These are phyloP conservation scores for Sipha flava DNA, from an alignment of 1,140 invertebrate genomes.

Conservation along the genomic window DNA sequence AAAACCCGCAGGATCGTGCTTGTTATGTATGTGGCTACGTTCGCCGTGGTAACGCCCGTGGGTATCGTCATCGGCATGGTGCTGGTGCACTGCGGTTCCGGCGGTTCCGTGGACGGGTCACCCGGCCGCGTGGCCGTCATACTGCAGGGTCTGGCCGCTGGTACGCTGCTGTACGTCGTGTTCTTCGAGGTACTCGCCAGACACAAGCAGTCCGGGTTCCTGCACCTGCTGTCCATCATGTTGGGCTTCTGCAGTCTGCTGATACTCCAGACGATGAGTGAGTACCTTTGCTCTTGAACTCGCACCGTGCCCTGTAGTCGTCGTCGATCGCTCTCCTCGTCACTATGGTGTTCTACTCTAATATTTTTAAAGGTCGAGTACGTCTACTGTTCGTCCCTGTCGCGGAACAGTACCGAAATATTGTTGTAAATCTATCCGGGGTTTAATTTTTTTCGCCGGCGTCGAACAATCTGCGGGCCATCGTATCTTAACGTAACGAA, in stretches of 20 bases:
- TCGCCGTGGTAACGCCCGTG: constrained; percentile 61
- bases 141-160: constrained; percentile 74
- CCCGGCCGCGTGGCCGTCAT: constrained; percentile 43
- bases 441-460: too few relatives aligned
- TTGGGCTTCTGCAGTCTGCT: constrained; percentile 70
- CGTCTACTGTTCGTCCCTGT: too few relatives aligned
- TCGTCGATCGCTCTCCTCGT: too few relatives aligned
- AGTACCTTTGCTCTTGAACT: constrained; percentile 46
- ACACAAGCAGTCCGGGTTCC: constrained; percentile 59
- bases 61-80: constrained; percentile 56
- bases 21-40: constrained; percentile 51
- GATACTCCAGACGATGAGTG: constrained; percentile 62
- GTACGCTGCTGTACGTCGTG: constrained; percentile 79
- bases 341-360: too few relatives aligned
- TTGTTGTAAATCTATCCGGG: too few relatives aligned
- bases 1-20: constrained; percentile 51
- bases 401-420: too few relatives aligned
- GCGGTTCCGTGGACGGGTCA: constrained; percentile 21
- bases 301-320: neutral
- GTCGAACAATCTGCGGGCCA: too few relatives aligned
- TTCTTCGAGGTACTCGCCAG: constrained; percentile 83
- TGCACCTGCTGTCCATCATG: constrained; percentile 61
- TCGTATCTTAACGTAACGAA: too few relatives aligned
- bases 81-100: constrained; percentile 44
- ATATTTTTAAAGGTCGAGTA: too few relatives aligned